Conservation (phyloP, 2,888 invertebrate species). For the Latrodectus elegans region DNA sequence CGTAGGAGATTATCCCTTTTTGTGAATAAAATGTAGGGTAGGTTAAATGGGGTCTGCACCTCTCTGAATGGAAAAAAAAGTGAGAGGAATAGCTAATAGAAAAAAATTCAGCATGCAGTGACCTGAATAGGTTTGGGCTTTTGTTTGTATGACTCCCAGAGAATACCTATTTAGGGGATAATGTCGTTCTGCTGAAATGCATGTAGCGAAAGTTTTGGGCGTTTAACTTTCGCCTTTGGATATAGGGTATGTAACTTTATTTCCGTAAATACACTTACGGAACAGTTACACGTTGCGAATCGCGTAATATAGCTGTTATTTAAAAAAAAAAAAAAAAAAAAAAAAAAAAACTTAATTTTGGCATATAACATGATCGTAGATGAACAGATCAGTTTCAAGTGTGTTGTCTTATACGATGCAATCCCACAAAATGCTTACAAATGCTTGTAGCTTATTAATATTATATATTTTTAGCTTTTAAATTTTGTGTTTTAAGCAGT, state of each 20-base stretch:
- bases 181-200: not conserved
- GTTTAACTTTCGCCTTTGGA: not conserved
- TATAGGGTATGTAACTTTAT: not conserved
- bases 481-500: too few relatives aligned
- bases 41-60: constrained; percentile 46
- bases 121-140: constrained; percentile 45
- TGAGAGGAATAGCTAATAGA: constrained; percentile 32
- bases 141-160: constrained; percentile 9
- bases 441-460: too few relatives aligned
- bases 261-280: too few relatives aligned
- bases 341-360: too few relatives aligned
- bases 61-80: constrained; percentile 19
- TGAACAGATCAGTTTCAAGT: too few relatives aligned
- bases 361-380: too few relatives aligned
- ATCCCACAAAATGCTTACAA: too few relatives aligned
- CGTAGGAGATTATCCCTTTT: constrained; percentile 48
- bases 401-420: too few relatives aligned
- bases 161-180: not conserved
- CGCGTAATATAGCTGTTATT: too few relatives aligned
- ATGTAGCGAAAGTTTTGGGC: not conserved
- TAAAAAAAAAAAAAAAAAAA: too few relatives aligned
- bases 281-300: too few relatives aligned
- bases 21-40: constrained; percentile 43
- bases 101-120: constrained; percentile 27
- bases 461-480: too few relatives aligned